Percentiles rank a stretch among this genome's conserved stretches.
These are phyloP conservation scores for Ataeniobius toweri DNA, from an alignment of 2,797 vertebrate species.

Conservation along the genomic window DNA sequence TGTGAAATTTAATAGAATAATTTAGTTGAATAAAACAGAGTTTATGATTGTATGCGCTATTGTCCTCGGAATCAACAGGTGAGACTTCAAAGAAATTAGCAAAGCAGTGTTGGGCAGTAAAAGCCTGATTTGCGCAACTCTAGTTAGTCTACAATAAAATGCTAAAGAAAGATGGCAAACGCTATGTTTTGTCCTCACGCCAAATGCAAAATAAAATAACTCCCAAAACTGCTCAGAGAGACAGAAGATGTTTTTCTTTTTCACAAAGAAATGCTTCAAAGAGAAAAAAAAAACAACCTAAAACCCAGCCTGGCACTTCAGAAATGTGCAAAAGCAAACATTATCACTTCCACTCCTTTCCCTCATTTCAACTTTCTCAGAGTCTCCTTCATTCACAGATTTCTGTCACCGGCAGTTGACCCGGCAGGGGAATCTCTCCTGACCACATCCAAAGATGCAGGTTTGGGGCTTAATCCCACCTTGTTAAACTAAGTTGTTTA, in stretches of 20 bases:
- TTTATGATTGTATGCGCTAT: too few species aligned
- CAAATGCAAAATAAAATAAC: not conserved
- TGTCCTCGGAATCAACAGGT: not conserved
- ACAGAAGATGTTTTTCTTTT: not conserved
- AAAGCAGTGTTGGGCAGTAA: not conserved
- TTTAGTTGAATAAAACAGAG: too few species aligned
- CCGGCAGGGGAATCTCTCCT: constrained; percentile 46
- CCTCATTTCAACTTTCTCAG: constrained; percentile 6
- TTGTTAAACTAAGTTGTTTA: constrained; percentile 74
- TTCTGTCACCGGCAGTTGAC: constrained; percentile 41
- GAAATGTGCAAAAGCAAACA: constrained; percentile 15
- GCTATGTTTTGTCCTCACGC: not conserved
- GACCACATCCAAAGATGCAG: constrained; percentile 71
- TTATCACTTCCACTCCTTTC: not conserved
- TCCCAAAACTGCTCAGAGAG: not conserved
- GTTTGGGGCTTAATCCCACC: constrained; percentile 64
- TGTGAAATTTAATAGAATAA: not conserved
- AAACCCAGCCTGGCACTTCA: not conserved
- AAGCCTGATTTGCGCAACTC: not conserved
- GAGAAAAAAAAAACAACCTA: not conserved
- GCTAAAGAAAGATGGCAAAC: not conserved
- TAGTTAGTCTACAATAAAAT: not conserved
- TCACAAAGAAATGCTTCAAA: not conserved
- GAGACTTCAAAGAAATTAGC: not conserved
- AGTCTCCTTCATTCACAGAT: constrained; percentile 56